These are phyloP conservation scores for Strix uralensis DNA, from an alignment of 2,113 vertebrate species.

Conservation along the genomic window DNA sequence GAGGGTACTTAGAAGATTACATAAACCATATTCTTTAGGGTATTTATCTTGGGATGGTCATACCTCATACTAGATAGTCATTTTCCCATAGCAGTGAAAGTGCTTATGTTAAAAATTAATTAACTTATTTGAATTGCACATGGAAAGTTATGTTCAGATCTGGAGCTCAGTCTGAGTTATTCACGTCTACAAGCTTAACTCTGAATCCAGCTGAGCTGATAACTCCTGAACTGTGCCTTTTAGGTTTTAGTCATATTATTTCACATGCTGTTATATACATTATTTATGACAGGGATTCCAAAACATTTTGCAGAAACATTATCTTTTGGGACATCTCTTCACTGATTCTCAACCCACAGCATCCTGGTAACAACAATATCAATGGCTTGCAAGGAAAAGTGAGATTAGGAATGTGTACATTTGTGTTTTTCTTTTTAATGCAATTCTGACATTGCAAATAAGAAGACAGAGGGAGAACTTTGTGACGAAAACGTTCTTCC, in stretches of 20 bases:
- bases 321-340: conserved; percentile 19
- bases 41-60: background rate
- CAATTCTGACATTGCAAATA: background rate
- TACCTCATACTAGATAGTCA: background rate
- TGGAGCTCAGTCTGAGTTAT: background rate
- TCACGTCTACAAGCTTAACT: background rate
- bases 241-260: conserved; percentile 12
- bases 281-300: conserved; percentile 15
- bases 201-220: background rate
- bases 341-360: background rate
- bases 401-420: background rate
- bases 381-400: background rate
- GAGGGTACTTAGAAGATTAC: background rate
- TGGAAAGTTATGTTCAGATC: background rate
- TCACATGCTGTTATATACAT: background rate
- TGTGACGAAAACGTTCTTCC: background rate
- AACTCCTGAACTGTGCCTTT: conserved; percentile 2
- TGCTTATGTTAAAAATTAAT: background rate
- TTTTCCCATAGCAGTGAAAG: background rate
- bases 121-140: background rate
- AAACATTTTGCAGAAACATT: conserved; percentile 16
- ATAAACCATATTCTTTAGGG: background rate
- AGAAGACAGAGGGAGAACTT: background rate
- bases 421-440: conserved; percentile 1
- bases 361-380: background rate